Evolutionary conservation across 2,113 vertebrate species (phyloP), one percentile per base, ranked within the genome.

Genomic region (Lynx canadensis): DNA sequence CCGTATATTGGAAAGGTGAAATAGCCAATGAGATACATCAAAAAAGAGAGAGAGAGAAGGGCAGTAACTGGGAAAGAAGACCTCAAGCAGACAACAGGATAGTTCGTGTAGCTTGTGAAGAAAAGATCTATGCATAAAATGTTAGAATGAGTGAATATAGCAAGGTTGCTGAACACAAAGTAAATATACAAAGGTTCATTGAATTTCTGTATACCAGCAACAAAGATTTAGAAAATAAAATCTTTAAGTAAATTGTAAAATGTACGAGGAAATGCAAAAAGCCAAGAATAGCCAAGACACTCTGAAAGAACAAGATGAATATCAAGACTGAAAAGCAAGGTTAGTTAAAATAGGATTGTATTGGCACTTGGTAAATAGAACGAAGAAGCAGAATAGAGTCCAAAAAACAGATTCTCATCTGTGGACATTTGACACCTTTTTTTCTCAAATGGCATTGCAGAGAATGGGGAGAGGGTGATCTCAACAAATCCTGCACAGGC

Each of bases 141-240:
- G 4, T 38, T 31, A 31, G 31, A 14, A 18, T 13, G 45, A 25
- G 16, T 31, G 38, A 69, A 23, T 41, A 36, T 3, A 76, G n/a
- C 76, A 19, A 31, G 68, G 38, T 41, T 78, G 19, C 68, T 38
- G 38, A 48, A 15, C 55, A 36, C 21, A 45, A 82, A 68, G 15
- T 8, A 13, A 36, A n/a, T 15, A 25, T 1, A 11, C 9, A n/a
- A 16, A 52, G n/a, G 18, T 12, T 27, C 13, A 0, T 1, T 63
- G 60, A 25, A 13, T 76, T 66, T 83, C 50, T 45, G 1, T 23
- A 52, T 50, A 4, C 12, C 8, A 63, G 16, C 63, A 65, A 27
- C 10, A 19, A 38, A 29, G 31, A 45, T 19, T 73, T 94, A 36
- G 60, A 31, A 71, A 45, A 14, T 52, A 13, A 65, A n/a, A 10